Conservation (phyloP, 2,888 invertebrate genomes). For the Diarsia rubi region DNA sequence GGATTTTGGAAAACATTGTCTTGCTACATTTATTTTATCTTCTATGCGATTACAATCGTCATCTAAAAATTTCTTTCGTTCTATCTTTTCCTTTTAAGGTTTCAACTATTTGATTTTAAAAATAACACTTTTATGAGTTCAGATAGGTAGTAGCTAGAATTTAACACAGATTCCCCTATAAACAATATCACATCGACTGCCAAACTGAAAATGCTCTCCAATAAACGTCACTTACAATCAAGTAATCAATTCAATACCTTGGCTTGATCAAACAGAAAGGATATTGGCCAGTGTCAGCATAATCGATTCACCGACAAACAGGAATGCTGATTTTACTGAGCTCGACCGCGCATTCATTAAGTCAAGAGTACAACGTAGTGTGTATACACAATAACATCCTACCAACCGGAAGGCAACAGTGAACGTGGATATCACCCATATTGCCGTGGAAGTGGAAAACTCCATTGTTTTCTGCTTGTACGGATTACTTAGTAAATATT, state of each 20-base stretch:
- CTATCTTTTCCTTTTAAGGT: too few species aligned
- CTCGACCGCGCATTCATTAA: constrained; percentile 53
- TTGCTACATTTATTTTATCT: background rate
- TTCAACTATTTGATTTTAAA: too few species aligned
- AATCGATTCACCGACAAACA: constrained; percentile 47
- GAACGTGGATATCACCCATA: constrained; percentile 50
- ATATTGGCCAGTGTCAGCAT: constrained; percentile 29
- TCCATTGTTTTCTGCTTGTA: constrained; percentile 20
- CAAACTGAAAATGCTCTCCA: background rate
- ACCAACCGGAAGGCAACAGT: constrained; percentile 37
- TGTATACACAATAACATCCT: constrained; percentile 52
- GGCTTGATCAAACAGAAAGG: constrained; percentile 36
- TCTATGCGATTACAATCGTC: background rate
- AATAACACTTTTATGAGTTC: too few species aligned
- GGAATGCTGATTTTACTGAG: constrained; percentile 52
- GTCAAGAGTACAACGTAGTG: constrained; percentile 41
- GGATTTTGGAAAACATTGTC: background rate
- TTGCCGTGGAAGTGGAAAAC: constrained; percentile 39
- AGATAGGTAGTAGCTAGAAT: background rate
- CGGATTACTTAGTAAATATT: background rate
- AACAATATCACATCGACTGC: background rate
- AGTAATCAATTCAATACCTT: constrained; percentile 29
- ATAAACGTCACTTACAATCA: constrained; percentile 33
- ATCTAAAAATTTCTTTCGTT: too few species aligned
- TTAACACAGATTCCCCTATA: background rate